Percentiles rank a stretch among this genome's conserved stretches.
Evolutionary conservation across 30 jellyfish, hydroid and myxozoan species (phyloP).

Genomic region (Chrysaora quinquecirrha): DNA sequence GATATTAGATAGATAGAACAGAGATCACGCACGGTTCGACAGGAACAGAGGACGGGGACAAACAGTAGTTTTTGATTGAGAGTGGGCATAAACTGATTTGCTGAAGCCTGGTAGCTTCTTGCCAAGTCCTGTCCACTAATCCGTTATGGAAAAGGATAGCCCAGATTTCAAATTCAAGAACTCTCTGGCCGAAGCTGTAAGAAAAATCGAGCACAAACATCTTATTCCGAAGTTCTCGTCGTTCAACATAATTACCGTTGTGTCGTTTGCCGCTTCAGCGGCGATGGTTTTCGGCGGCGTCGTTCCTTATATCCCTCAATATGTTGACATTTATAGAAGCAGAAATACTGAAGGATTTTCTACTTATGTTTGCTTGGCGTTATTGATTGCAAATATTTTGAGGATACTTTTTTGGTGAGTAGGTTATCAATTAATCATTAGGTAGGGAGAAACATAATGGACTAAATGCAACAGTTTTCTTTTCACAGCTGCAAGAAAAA

Average conservation of each 20-base stretch:
- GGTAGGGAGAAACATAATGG: too few relatives aligned
- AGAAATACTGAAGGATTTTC: conserved; percentile 88
- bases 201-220: conserved; percentile 66
- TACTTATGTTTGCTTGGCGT: conserved; percentile 91
- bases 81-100: too few relatives aligned
- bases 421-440: too few relatives aligned
- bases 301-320: conserved; percentile 97
- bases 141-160: not conserved
- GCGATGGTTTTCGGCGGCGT: conserved; percentile 99
- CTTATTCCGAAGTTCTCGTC: conserved; percentile 80
- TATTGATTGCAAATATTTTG: conserved; percentile 84
- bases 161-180: not conserved
- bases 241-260: conserved; percentile 68
- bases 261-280: conserved; percentile 94
- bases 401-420: conserved; percentile 92
- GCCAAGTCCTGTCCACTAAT: too few relatives aligned
- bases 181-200: conserved; percentile 59
- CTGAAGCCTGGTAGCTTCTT: too few relatives aligned
- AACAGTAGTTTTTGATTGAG: too few relatives aligned
- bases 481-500: too few relatives aligned
- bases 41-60: too few relatives aligned
- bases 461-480: too few relatives aligned
- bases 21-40: too few relatives aligned
- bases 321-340: conserved; percentile 76
- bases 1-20: too few relatives aligned